Evolutionary conservation across 2,797 vertebrate species (phyloP).

Genomic region (Cyprinella venusta): DNA sequence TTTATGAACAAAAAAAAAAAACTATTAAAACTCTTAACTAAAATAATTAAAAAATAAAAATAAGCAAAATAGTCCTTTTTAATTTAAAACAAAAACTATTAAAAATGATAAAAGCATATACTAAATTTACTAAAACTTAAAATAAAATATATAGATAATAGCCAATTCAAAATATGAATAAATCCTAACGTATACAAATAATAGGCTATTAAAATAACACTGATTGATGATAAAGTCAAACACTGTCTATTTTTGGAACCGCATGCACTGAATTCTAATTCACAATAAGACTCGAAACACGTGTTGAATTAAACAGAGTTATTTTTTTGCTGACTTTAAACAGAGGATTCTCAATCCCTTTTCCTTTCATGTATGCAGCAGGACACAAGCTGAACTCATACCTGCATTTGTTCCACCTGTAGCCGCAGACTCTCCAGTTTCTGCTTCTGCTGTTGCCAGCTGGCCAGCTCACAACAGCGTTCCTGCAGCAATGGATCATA

Average conservation of each 20-base stretch:
- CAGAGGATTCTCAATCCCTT: not conserved
- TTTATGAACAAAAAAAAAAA: not conserved
- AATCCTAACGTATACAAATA: not conserved
- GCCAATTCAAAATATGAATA: not conserved
- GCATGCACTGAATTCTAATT: not conserved
- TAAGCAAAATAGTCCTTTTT: not conserved
- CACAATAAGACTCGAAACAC: not conserved
- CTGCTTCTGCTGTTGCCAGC: constrained; percentile 86
- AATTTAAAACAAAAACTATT: not conserved
- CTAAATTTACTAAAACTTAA: not conserved
- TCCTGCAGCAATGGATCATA: constrained; percentile 77
- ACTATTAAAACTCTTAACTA: not conserved
- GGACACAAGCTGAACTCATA: constrained; percentile 61
- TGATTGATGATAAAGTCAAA: not conserved
- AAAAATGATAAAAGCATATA: not conserved
- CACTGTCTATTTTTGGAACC: not conserved
- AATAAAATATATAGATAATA: not conserved
- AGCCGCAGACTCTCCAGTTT: constrained; percentile 87
- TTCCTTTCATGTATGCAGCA: not conserved
- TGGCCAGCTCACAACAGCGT: constrained; percentile 79
- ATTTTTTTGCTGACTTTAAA: not conserved
- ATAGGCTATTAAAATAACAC: not conserved
- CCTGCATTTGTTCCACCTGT: constrained; percentile 96
- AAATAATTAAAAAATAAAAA: not conserved
- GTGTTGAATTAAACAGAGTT: not conserved